phyloP scores from a whole-genome alignment of 1,140 invertebrate species.

The Drosophila sechellia region DNA sequence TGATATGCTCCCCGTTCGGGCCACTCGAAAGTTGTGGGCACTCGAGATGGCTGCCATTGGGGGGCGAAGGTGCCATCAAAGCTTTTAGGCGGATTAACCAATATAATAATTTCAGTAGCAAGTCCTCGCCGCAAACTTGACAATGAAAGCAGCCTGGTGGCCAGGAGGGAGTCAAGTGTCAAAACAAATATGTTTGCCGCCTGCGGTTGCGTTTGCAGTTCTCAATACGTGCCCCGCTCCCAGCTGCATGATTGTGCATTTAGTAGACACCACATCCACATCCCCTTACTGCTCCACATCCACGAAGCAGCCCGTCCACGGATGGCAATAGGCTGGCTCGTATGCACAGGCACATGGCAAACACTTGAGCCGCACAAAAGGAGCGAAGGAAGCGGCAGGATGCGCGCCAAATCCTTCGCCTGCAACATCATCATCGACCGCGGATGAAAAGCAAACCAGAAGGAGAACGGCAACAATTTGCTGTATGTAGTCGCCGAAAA shows the following conservation, averaged over 20 bases:
- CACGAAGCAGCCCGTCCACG: slow-evolving; percentile 2
- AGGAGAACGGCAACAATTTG: slow-evolving; percentile 50
- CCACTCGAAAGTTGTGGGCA: slow-evolving; percentile 71
- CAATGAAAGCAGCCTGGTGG: slow-evolving; percentile 59
- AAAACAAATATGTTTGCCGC: slow-evolving; percentile 60
- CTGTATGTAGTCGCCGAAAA: slow-evolving; percentile 19
- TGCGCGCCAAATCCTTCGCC: slow-evolving; percentile 51
- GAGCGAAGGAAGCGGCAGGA: slow-evolving; percentile 5
- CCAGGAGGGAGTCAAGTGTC: slow-evolving; percentile 55
- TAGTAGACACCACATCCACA: slow-evolving; percentile 45
- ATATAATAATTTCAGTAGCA: slow-evolving; percentile 60
- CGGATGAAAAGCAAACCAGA: slow-evolving; percentile 10
- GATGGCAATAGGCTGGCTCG: slow-evolving; percentile 50
- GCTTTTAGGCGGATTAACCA: slow-evolving; percentile 79
- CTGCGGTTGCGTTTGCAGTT: slow-evolving; percentile 47
- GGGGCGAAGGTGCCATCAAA: slow-evolving; percentile 59
- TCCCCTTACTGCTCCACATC: not conserved
- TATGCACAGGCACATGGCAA: slow-evolving; percentile 75
- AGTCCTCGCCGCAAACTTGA: slow-evolving; percentile 59
- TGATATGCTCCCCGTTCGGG: slow-evolving; percentile 58
- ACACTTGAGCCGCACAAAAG: slow-evolving; percentile 52
- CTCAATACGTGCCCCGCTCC: slow-evolving; percentile 38
- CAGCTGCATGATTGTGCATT: slow-evolving; percentile 72
- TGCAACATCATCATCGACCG: slow-evolving; percentile 50
- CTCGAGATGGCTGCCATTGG: slow-evolving; percentile 50